These are phyloP conservation scores for Muscina levida DNA, from an alignment of 2,888 invertebrate genomes.

Conservation along the genomic window DNA sequence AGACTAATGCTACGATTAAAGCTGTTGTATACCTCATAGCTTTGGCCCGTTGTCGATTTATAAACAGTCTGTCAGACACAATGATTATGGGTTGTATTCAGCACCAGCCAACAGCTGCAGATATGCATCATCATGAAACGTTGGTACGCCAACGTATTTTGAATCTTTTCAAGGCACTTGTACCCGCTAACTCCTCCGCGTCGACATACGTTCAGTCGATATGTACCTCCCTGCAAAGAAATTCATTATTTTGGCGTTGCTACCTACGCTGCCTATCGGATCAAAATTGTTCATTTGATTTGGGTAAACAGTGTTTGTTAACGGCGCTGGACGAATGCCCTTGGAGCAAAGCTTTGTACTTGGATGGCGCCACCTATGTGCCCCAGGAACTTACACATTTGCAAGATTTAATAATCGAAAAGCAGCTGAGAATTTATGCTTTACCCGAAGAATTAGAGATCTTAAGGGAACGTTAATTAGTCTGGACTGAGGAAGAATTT, in stretches of 20 bases:
- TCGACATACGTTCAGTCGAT: constrained; percentile 20
- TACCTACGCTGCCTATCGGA: constrained; percentile 82
- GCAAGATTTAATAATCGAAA: constrained; percentile 88
- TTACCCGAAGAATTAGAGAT: constrained; percentile 88
- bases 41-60: constrained; percentile 76
- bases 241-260: constrained; percentile 83
- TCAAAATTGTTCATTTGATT: constrained; percentile 74
- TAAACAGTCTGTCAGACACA: constrained; percentile 47
- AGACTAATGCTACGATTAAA: constrained; percentile 79
- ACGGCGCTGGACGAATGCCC: constrained; percentile 84
- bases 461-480: constrained; percentile 77
- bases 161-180: constrained; percentile 73
- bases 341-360: constrained; percentile 85
- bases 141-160: constrained; percentile 74
- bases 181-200: constrained; percentile 49
- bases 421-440: constrained; percentile 87
- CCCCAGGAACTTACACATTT: constrained; percentile 85
- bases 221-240: constrained; percentile 71
- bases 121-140: constrained; percentile 67
- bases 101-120: constrained; percentile 31
- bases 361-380: constrained; percentile 84
- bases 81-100: background rate
- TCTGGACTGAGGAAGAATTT: no score
- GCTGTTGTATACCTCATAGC: constrained; percentile 80
- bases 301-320: constrained; percentile 78